Conservation (phyloP, 2,888 invertebrate genomes). For the Tanytarsus gracilentus region DNA sequence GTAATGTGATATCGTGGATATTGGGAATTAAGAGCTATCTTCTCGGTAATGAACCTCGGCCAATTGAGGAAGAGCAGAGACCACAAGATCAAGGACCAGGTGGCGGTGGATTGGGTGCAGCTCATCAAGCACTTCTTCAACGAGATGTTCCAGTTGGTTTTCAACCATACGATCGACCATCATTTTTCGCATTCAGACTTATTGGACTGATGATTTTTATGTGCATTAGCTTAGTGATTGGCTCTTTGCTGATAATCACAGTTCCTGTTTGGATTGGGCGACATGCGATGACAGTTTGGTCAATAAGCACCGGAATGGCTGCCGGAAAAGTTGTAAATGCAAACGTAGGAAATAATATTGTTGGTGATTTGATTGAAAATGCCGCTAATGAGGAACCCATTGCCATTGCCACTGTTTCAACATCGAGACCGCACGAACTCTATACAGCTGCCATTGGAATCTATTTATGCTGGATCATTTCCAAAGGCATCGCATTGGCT, state of each 20-base stretch:
- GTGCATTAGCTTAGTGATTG: constrained; percentile 72
- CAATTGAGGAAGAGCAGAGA: constrained; percentile 34
- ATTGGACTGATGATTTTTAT: constrained; percentile 63
- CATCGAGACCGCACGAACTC: constrained; percentile 78
- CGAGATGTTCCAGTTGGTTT: constrained; percentile 77
- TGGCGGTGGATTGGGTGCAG: constrained; percentile 57
- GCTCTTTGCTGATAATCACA: constrained; percentile 71
- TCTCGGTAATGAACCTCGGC: constrained; percentile 57
- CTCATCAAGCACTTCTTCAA: constrained; percentile 79
- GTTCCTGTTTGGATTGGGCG: constrained; percentile 88
- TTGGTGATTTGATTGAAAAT: constrained; percentile 32
- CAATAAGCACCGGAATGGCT: constrained; percentile 47
- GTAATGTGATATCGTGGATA: constrained; percentile 70
- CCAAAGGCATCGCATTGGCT: constrained; percentile 71
- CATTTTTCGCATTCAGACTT: constrained; percentile 66
- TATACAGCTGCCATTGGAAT: constrained; percentile 91
- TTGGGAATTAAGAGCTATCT: constrained; percentile 84
- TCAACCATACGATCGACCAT: constrained; percentile 82
- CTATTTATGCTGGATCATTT: constrained; percentile 90
- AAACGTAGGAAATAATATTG: constrained; percentile 30
- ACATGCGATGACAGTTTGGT: constrained; percentile 78
- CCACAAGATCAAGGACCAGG: constrained; percentile 42
- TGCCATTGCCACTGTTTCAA: constrained; percentile 7
- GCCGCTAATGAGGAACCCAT: constrained; percentile 30
- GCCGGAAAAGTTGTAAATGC: constrained; percentile 38